These are phyloP conservation scores for Ovis aries DNA, from an alignment of 2,113 vertebrate genomes.

Conservation along the genomic window DNA sequence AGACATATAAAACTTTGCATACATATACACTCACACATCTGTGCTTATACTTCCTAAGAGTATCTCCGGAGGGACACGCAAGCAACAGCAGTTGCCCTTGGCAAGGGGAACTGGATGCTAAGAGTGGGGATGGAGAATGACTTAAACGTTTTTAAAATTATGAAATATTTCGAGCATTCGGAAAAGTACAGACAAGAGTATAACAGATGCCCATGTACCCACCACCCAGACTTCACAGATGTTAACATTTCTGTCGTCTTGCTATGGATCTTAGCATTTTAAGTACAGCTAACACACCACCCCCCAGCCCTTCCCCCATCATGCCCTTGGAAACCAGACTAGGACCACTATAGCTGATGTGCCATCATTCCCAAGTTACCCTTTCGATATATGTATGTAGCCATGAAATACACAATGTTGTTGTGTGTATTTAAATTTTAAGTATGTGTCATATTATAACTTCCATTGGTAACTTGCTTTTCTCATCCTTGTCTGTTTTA, in stretches of 20 bases:
- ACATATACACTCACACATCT: neutral
- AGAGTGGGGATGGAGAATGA: neutral
- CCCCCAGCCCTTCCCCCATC: neutral
- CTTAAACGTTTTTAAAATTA: neutral
- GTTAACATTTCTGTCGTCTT: neutral
- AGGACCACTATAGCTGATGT: neutral
- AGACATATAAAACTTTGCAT: neutral
- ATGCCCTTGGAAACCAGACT: neutral
- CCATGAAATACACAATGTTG: neutral
- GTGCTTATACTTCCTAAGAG: neutral
- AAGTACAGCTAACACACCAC: neutral
- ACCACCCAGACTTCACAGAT: constrained; percentile 27
- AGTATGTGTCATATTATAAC: neutral
- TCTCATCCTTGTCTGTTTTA: neutral
- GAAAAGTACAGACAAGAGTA: neutral
- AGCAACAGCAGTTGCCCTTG: neutral
- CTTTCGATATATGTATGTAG: neutral
- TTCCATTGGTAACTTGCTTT: neutral
- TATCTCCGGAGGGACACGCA: neutral
- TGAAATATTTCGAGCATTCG: neutral
- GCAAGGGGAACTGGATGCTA: neutral
- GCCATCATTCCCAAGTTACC: neutral
- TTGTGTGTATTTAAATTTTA: neutral
- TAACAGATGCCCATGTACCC: constrained; percentile 18
- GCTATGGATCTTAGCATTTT: neutral